Base-by-base conservation (phyloP, 2,113 vertebrate species). In the Asarcornis scutulata region DNA sequence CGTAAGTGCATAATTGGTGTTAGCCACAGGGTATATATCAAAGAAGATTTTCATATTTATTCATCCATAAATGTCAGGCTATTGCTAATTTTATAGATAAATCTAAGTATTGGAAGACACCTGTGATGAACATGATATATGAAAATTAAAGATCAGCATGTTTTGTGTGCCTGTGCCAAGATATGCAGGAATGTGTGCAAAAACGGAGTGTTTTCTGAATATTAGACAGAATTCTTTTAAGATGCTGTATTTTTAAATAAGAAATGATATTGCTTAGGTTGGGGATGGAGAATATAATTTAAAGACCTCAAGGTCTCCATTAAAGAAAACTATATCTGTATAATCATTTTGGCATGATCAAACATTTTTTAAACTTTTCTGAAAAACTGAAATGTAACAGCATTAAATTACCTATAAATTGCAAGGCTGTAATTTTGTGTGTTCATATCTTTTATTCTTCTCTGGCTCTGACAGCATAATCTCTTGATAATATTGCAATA, bases 401-500 rank as follows among this genome's bases (percentile, higher is more conserved):
- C 42, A 3, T 91, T 89, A 96, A 97, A 97, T 97, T 97, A 97
- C 53, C 27, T 66, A 75, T 64, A 95, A 97, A 97, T 96, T 93
- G 34, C 46, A 92, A 95, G 89, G 52, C 92, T 97, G 27, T 96
- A 97, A 98, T 97, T 97, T 97, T 91, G 25, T 91, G 38, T 63
- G 53, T 59, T 96, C 72, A 71, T 73, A 92, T 84, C 77, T 94
- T 96, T 97, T 95, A 90, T 95, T 96, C 83, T 95, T 94, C 36
- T 82, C 29, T 86, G 48, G 4, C 31, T 96, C 52, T 92, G 91
- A 95, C 87, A 94, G 68, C 64, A 27, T 94, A 95, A 96, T 96
- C 82, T 96, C 91, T 64, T 83, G 38, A 91, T 95, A 95, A 96
- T 97, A 96, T 97, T 96, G 96, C 97, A 97, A 96, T 88, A 97